These are phyloP conservation scores for Kuschelorhynchus macadamiae DNA, from an alignment of 2,888 invertebrate species.

Conservation along the genomic window DNA sequence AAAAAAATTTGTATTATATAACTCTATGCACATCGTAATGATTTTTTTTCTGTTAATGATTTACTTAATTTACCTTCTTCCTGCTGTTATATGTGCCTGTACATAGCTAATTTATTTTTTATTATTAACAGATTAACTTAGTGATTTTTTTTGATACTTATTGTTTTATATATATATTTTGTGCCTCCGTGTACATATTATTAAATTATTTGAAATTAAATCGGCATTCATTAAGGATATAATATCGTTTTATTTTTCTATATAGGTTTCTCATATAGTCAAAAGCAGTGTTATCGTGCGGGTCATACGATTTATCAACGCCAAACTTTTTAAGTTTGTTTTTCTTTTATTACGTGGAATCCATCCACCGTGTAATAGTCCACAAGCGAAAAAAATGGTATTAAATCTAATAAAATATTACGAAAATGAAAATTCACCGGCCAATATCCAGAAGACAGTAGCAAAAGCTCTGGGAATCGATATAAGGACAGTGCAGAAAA, in stretches of 20 bases:
- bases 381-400: too few relatives aligned
- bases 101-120: slow-evolving; percentile 64
- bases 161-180: slow-evolving; percentile 54
- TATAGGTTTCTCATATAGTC: background rate
- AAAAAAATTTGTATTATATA: background rate
- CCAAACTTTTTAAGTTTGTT: too few relatives aligned
- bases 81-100: slow-evolving; percentile 58
- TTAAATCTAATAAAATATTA: too few relatives aligned
- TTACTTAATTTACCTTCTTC: slow-evolving; percentile 4
- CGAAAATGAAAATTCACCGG: too few relatives aligned
- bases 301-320: too few relatives aligned
- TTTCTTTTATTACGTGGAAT: too few relatives aligned
- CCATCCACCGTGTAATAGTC: too few relatives aligned
- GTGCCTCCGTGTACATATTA: slow-evolving; percentile 51
- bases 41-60: slow-evolving; percentile 1
- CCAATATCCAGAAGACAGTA: too few relatives aligned
- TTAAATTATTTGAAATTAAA: slow-evolving; percentile 44
- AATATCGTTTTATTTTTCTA: background rate
- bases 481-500: too few relatives aligned
- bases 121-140: slow-evolving; percentile 57
- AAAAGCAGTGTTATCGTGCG: too few relatives aligned
- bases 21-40: too few relatives aligned
- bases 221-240: slow-evolving; percentile 25
- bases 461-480: too few relatives aligned
- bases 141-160: slow-evolving; percentile 58